Conservation (phyloP, 2,113 vertebrate species). For the Oreocharis arfaki region DNA sequence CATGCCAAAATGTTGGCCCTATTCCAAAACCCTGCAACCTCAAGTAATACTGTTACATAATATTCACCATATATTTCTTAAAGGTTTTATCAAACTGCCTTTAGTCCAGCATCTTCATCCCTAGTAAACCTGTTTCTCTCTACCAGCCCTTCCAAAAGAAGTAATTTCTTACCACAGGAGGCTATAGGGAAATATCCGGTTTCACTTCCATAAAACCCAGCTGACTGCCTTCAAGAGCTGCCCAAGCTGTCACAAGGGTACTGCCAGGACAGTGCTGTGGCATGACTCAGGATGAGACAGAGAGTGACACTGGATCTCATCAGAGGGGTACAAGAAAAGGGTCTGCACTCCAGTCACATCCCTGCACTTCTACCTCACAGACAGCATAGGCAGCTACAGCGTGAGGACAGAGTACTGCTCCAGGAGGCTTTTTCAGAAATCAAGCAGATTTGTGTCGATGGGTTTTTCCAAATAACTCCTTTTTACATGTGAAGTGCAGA, state of each 20-base stretch:
- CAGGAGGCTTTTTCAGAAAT: background rate
- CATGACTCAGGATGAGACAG: background rate
- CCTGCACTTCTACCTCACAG: background rate
- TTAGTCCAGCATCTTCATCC: background rate
- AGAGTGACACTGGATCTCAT: background rate
- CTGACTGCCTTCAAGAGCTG: background rate
- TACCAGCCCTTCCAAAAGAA: background rate
- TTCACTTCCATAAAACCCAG: background rate
- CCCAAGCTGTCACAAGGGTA: background rate
- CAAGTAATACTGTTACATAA: background rate
- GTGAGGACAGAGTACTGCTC: background rate
- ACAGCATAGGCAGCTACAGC: accelerated
- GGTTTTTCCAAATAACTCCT: background rate
- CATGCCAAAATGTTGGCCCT: background rate
- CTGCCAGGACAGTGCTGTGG: background rate
- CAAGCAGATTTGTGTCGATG: background rate
- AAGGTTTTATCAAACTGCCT: background rate
- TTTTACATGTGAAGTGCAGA: background rate
- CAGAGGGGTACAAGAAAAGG: background rate
- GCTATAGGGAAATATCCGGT: background rate
- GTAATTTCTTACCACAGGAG: background rate
- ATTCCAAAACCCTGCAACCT: background rate
- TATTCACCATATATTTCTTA: background rate
- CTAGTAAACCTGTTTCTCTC: background rate
- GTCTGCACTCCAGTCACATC: background rate